Conservation (phyloP, 2,113 vertebrate species). For the Pseudorhombus dupliciocellatus region DNA sequence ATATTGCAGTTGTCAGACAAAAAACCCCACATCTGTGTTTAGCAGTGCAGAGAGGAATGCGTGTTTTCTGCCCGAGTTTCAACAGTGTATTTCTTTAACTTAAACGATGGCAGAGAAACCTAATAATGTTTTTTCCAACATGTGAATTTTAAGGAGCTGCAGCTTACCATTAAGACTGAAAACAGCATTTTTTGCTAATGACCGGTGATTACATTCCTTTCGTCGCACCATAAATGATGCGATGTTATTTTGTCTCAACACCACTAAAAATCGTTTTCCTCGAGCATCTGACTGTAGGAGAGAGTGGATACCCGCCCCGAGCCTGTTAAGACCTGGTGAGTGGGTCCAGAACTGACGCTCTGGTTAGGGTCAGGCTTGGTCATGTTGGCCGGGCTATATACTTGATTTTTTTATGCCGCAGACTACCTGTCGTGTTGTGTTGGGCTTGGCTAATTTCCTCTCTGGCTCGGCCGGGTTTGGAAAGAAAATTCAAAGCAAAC, state of each 20-base stretch:
- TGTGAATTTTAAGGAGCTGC: neutral
- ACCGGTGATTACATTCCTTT: too few relatives aligned
- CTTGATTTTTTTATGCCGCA: neutral
- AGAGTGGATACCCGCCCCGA: neutral
- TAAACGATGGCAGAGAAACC: conserved; percentile 31
- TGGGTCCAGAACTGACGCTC: neutral
- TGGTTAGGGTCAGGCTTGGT: neutral
- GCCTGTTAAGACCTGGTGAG: neutral
- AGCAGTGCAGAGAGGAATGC: conserved; percentile 52
- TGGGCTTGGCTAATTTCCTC: too few relatives aligned
- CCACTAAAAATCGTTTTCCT: neutral
- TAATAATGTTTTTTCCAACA: conserved; percentile 19
- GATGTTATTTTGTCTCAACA: neutral
- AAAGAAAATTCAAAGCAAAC: too few relatives aligned
- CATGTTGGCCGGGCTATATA: neutral
- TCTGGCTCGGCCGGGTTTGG: too few relatives aligned
- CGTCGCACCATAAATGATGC: neutral
- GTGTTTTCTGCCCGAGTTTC: conserved; percentile 45
- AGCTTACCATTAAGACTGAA: neutral
- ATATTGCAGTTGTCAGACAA: conserved; percentile 57
- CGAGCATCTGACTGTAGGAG: neutral
- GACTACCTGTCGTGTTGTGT: too few relatives aligned
- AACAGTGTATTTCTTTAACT: conserved; percentile 49
- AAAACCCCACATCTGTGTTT: conserved; percentile 60
- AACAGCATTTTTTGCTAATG: neutral